Percentiles rank a stretch among this genome's conserved stretches.
phyloP scores from a whole-genome alignment of 2,888 invertebrate genomes.

The Harmothoe impar region DNA sequence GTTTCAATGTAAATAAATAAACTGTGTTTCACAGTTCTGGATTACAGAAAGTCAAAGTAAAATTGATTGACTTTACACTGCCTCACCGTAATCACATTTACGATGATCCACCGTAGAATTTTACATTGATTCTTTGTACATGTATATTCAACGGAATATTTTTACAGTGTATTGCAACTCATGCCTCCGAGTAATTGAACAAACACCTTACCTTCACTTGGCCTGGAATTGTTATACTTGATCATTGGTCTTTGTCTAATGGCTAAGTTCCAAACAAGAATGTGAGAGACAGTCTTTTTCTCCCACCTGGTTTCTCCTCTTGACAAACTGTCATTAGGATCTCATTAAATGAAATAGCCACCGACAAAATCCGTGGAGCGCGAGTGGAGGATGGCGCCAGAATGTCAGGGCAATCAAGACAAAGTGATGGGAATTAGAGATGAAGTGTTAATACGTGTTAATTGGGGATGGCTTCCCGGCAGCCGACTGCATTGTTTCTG shows the following conservation, averaged over 20 bases:
- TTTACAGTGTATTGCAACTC: not conserved
- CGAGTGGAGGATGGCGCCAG: not conserved
- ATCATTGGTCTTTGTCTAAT: not conserved
- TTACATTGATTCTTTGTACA: too few species aligned
- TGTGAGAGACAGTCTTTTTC: not conserved
- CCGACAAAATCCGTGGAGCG: not conserved
- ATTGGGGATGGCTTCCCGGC: not conserved
- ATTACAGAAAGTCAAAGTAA: too few species aligned
- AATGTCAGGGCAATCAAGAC: constrained; percentile 44
- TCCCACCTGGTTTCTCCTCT: not conserved
- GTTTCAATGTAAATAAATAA: too few species aligned
- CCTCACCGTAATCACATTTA: too few species aligned
- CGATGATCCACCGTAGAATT: too few species aligned
- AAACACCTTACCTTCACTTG: not conserved
- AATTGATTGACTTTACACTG: too few species aligned
- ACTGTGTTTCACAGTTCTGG: too few species aligned
- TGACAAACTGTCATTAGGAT: not conserved
- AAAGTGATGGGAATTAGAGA: constrained; percentile 37
- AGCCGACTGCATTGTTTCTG: constrained; percentile 18
- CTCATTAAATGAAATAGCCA: not conserved
- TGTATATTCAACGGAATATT: too few species aligned
- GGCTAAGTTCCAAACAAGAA: not conserved
- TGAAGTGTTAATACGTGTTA: constrained; percentile 52
- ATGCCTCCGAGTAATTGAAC: not conserved
- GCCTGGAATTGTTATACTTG: not conserved